A percentile compares a stretch with the other conserved stretches of the same genome.
Conservation (phyloP, 2,797 vertebrate species). For the Mus spretus region DNA sequence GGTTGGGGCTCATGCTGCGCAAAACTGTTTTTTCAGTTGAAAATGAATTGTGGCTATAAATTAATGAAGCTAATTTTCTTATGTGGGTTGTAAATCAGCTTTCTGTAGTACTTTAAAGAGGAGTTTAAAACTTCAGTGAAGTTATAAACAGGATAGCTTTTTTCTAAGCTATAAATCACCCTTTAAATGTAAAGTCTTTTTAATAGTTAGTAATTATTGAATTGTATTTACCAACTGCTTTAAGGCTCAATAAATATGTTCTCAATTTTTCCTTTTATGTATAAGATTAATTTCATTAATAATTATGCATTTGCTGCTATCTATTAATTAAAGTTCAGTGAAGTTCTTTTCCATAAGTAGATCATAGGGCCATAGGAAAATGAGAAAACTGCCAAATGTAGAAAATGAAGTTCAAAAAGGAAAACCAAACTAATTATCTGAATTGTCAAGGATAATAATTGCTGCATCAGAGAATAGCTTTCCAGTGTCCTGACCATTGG, state of each 20-base stretch:
- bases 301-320: neutral
- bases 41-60: conserved; percentile 67
- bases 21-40: neutral
- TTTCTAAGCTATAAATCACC: conserved; percentile 5
- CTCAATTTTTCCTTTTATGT: neutral
- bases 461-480: neutral
- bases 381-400: neutral
- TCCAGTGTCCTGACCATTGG: neutral
- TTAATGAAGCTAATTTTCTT: conserved; percentile 64
- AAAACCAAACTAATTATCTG: neutral
- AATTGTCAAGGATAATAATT: neutral
- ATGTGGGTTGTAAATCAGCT: conserved; percentile 22
- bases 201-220: conserved; percentile 15
- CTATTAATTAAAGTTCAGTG: neutral
- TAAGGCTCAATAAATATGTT: neutral
- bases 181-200: neutral
- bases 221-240: conserved; percentile 38
- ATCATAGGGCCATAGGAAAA: neutral
- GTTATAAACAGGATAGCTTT: neutral
- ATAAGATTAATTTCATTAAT: neutral
- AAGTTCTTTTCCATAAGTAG: neutral
- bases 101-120: conserved; percentile 1
- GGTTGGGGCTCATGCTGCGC: neutral
- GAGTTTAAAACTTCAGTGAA: conserved; percentile 28
- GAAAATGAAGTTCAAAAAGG: neutral